phyloP scores from a whole-genome alignment of 2,797 vertebrate species.

The Micropoecilia bifurca region DNA sequence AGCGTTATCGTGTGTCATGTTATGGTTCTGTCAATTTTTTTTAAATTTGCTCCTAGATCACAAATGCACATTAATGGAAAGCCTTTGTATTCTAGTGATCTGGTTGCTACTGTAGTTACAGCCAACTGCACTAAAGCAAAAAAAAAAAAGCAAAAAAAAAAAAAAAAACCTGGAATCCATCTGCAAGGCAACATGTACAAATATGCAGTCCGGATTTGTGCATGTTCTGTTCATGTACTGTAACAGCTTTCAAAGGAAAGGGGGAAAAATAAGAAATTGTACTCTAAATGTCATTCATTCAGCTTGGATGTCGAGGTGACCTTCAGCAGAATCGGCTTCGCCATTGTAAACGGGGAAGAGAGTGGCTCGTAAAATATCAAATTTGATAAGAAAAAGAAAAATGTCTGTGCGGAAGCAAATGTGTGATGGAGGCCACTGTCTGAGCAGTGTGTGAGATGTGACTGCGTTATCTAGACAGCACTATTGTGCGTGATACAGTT shows the following conservation, averaged over 20 bases:
- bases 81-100: background rate
- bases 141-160: conserved; percentile 14
- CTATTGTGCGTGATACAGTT: background rate
- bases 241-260: conserved; percentile 76
- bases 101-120: conserved; percentile 42
- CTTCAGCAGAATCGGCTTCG: conserved; percentile 88
- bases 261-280: conserved; percentile 82
- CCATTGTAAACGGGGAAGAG: conserved; percentile 83
- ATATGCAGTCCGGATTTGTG: conserved; percentile 11
- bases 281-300: conserved; percentile 90
- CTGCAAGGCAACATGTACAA: background rate
- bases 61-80: background rate
- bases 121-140: conserved; percentile 38
- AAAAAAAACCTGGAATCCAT: conserved; percentile 52
- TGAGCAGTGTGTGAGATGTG: conserved; percentile 32
- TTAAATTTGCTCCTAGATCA: background rate
- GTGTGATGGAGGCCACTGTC: conserved; percentile 23
- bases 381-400: conserved; percentile 79
- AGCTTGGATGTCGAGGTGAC: conserved; percentile 83
- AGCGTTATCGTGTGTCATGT: background rate
- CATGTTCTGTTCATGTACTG: conserved; percentile 39
- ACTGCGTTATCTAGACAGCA: conserved; percentile 31
- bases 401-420: conserved; percentile 70
- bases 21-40: background rate
- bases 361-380: conserved; percentile 84